Percentiles rank a stretch among this genome's conserved stretches.
Conservation (phyloP, 2,797 vertebrate genomes). For the Galagoides demidoff region DNA sequence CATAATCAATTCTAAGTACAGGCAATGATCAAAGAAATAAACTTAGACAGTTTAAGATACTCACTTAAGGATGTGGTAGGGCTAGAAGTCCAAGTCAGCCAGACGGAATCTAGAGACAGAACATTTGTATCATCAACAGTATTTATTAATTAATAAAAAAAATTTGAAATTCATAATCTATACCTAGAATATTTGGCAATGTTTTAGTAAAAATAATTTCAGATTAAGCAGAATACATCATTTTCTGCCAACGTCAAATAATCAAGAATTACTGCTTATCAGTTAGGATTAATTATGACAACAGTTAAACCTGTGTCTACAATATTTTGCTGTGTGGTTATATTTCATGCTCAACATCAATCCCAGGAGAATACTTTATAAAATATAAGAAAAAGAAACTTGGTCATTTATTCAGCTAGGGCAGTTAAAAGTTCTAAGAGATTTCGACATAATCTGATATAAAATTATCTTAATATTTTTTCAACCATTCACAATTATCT, state of each 20-base stretch:
- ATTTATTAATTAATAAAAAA: no score
- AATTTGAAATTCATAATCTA: background rate
- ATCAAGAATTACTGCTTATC: background rate
- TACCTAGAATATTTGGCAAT: background rate
- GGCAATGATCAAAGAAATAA: background rate
- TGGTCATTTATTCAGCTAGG: background rate
- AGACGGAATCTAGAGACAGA: background rate
- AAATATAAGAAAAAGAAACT: background rate
- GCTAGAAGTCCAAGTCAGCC: background rate
- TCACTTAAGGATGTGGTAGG: background rate
- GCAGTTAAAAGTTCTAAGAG: background rate
- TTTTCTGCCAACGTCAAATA: background rate
- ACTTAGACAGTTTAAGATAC: background rate
- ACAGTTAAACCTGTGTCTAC: background rate
- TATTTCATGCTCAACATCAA: background rate
- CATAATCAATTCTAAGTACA: background rate
- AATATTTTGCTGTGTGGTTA: background rate
- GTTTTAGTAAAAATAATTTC: background rate
- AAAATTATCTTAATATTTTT: constrained; percentile 37
- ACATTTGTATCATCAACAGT: background rate
- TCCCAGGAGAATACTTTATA: background rate
- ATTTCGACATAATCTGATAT: background rate
- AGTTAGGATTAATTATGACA: background rate
- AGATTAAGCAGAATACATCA: background rate
- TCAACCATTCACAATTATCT: constrained; percentile 10